phyloP scores from a whole-genome alignment of 2,113 vertebrate species.

The Camelus bactrianus region DNA sequence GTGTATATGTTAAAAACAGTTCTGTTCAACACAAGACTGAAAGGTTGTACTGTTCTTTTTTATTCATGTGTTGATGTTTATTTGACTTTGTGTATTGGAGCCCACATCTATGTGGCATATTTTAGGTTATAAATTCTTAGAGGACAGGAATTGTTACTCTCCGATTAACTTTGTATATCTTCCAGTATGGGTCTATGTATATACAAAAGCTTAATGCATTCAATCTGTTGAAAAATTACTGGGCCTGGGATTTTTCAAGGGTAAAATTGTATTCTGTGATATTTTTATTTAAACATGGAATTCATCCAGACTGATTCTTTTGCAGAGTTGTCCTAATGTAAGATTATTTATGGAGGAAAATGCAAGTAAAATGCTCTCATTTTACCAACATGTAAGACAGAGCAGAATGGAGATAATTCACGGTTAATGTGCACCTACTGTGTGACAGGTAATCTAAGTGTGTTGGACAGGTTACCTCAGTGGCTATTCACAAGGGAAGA shows the following conservation, averaged over 20 bases:
- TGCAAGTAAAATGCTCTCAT: background rate
- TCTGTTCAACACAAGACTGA: slow-evolving; percentile 54
- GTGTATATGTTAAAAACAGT: slow-evolving; percentile 60
- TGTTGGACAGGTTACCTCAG: background rate
- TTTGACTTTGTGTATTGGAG: slow-evolving; percentile 71
- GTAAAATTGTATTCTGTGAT: slow-evolving; percentile 76
- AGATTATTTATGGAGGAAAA: background rate
- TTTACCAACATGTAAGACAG: background rate
- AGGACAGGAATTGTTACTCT: slow-evolving; percentile 72
- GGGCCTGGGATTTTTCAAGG: slow-evolving; percentile 79
- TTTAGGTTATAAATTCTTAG: slow-evolving; percentile 72
- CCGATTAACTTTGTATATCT: slow-evolving; percentile 78
- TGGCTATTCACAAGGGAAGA: background rate
- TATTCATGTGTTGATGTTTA: slow-evolving; percentile 73
- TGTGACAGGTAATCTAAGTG: background rate
- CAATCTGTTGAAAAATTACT: slow-evolving; percentile 80
- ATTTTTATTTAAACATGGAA: slow-evolving; percentile 76
- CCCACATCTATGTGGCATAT: slow-evolving; percentile 54
- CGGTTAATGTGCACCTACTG: background rate
- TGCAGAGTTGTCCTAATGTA: slow-evolving; percentile 60
- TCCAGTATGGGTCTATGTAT: slow-evolving; percentile 61
- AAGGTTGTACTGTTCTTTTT: slow-evolving; percentile 48
- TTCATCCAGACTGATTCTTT: slow-evolving; percentile 63
- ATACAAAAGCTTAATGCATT: slow-evolving; percentile 82
- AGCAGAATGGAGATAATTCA: background rate